Conservation (phyloP, 2,113 vertebrate genomes). For the Ceratotherium simum region DNA sequence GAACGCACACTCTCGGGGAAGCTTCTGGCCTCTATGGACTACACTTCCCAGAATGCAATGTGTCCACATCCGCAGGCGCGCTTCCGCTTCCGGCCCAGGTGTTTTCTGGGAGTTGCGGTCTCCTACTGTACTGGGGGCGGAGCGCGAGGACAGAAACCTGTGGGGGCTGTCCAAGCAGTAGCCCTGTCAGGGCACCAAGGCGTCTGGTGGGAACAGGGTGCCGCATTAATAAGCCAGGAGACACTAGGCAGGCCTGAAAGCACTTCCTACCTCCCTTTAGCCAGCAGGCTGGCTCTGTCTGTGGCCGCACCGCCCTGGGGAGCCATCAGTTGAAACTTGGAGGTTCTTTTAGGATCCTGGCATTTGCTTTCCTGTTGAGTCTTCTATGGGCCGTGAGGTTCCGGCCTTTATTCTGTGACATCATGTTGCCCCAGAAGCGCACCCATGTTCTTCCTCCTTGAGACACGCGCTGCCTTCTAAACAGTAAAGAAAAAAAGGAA, state of each 20-base stretch:
- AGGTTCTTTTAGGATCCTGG: neutral
- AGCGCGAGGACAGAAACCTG: accelerated
- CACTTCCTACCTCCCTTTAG: neutral
- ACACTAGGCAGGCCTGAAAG: neutral
- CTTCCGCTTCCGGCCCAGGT: neutral
- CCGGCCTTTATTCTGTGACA: neutral
- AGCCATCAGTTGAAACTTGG: neutral
- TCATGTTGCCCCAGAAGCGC: neutral
- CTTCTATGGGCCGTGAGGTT: neutral
- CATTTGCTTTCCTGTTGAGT: neutral
- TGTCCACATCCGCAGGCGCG: accelerated
- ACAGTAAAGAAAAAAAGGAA: neutral
- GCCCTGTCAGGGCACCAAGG: accelerated
- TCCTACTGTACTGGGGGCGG: accelerated
- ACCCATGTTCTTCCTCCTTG: neutral
- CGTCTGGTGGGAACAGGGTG: neutral
- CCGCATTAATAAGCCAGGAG: neutral
- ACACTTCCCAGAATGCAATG: slow-evolving; percentile 57
- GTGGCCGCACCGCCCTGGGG: too few relatives aligned
- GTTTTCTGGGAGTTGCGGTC: neutral
- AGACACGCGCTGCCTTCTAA: neutral
- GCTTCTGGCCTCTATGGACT: neutral
- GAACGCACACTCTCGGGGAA: neutral
- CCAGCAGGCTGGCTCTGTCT: neutral
- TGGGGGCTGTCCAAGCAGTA: accelerated